These are phyloP conservation scores for Anagrus nilaparvatae DNA, from an alignment of 1,140 invertebrate species.

Conservation along the genomic window DNA sequence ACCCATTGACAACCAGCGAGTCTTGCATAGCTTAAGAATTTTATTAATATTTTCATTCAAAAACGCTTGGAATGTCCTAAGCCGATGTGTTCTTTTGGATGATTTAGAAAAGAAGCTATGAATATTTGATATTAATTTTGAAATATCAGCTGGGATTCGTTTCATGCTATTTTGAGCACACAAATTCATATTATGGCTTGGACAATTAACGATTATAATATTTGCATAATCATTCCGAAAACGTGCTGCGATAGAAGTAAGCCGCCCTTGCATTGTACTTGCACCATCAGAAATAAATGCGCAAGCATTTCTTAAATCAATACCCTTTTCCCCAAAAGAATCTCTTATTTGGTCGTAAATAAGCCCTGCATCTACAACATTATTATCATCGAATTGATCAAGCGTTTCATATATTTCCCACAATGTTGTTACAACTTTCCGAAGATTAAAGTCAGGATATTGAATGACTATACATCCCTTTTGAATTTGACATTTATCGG, in stretches of 20 bases:
- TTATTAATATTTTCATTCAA: conserved; percentile 20
- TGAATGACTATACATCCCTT: conserved; percentile 14
- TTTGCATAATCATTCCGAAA: conserved; percentile 20
- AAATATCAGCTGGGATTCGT: conserved; percentile 23
- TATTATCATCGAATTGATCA: neutral
- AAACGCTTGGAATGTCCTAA: conserved; percentile 21
- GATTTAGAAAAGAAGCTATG: neutral
- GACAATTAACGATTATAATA: conserved; percentile 29
- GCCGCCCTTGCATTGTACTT: conserved; percentile 30
- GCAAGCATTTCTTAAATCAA: conserved; percentile 24
- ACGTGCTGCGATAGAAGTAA: conserved; percentile 25
- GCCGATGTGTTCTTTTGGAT: conserved; percentile 12
- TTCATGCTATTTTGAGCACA: conserved; percentile 30
- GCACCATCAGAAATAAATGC: conserved; percentile 31
- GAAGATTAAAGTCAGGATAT: neutral
- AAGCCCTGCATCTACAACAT: neutral
- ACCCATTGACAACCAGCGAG: conserved; percentile 10
- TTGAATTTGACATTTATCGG: conserved; percentile 1
- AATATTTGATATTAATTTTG: neutral
- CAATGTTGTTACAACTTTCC: neutral
- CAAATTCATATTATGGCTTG: conserved; percentile 32
- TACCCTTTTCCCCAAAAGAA: neutral
- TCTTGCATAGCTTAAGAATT: conserved; percentile 20
- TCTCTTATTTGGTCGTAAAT: neutral
- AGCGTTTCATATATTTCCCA: neutral